Evolutionary conservation across 2,888 invertebrate genomes (phyloP).

Genomic region (Trachelus tabidus): DNA sequence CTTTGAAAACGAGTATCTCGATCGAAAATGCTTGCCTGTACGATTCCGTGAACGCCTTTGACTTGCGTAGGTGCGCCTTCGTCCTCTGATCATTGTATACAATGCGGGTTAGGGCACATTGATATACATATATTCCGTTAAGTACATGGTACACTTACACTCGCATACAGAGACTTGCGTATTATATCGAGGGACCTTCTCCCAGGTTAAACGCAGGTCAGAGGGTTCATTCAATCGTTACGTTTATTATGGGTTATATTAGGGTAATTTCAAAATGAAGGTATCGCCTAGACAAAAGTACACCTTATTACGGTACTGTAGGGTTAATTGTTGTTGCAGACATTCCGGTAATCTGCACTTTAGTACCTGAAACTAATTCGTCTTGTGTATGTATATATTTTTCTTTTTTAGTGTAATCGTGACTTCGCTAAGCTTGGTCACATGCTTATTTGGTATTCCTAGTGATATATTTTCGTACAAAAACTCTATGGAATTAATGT

Average conservation of each 20-base stretch:
- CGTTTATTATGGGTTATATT: neutral
- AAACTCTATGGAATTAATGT: neutral
- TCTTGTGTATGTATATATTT: neutral
- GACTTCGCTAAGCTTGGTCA: too few species aligned
- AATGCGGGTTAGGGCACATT: neutral
- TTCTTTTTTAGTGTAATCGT: too few species aligned
- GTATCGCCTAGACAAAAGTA: neutral
- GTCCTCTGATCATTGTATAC: neutral
- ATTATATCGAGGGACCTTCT: neutral
- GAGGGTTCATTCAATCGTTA: neutral
- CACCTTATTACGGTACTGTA: neutral
- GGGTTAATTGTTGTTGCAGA: neutral
- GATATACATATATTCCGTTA: neutral
- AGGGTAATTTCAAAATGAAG: neutral
- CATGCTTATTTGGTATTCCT: neutral
- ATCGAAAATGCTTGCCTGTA: neutral
- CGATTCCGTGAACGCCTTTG: neutral
- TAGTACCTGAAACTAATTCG: neutral
- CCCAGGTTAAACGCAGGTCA: neutral
- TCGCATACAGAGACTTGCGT: neutral
- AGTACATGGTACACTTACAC: neutral
- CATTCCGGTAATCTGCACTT: neutral
- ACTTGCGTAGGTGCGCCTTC: neutral
- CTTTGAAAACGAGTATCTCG: neutral
- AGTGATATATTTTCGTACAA: neutral